Base-by-base conservation (phyloP, 2,888 invertebrate species). In the Piscicola geometra region DNA sequence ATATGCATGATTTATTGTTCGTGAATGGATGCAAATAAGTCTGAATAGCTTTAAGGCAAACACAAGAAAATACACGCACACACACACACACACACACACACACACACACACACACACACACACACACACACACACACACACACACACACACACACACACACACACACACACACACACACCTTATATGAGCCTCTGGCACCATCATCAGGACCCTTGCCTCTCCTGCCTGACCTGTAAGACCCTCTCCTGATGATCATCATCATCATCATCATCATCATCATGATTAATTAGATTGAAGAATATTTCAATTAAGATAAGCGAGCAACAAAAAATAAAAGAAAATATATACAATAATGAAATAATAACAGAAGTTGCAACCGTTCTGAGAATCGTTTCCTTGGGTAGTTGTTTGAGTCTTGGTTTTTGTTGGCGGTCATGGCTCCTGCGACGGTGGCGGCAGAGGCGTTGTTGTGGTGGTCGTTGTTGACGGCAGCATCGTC, bases 121-220 rank as follows among this genome's bases (percentile, higher is more conserved):
- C 60, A 56, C 60, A 56, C 60, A 56, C 60, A 56, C 60, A 56
- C 60, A 56, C 47, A 41, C 70, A 70, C 47, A 41, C 70, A 36
- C 47, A 70, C 70, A 70, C 47, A 70, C 67, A 67, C 52, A 75
- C 75, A 75, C 68, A 67, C 75, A 75, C 68, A 75, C 75, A 67
- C 68, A 75, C 75, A 75, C 52, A 67, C 75, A 75, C 68, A 68
- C 75, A 67, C 68, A 68, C 21, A 18, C 60, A 56, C 60, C 60
- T 56, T 56, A 56, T 56, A 56, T 5, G 12, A 5, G 25, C n/a
- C 21, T 25, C 60, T 5, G n/a, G 12, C n/a, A 5, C 5, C n/a
- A 5, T 56, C 60, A 56, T 56, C 60, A 21, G 60, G 3, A 25
- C 12, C 60, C n/a, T n/a, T 5, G 3, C n/a, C 60, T 21, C n/a